A percentile compares a stretch with the other conserved stretches of the same genome.
Conservation (phyloP, 2,113 vertebrate species). For the Calypte anna region DNA sequence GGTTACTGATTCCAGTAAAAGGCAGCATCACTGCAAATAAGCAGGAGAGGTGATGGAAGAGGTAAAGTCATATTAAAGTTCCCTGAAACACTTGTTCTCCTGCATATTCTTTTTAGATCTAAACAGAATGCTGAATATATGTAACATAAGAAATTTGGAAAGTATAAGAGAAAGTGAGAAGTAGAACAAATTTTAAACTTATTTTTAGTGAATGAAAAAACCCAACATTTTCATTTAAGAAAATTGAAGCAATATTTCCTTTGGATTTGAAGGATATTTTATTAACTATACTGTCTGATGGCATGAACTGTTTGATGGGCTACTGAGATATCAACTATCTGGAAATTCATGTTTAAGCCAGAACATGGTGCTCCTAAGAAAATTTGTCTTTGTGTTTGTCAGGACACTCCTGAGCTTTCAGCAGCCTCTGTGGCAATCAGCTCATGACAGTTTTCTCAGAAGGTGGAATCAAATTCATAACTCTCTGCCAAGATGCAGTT, state of each 20-base stretch:
- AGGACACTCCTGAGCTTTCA: not conserved
- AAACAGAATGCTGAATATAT: not conserved
- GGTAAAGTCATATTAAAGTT: not conserved
- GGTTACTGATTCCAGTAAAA: accelerated
- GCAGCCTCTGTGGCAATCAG: not conserved
- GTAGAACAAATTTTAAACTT: not conserved
- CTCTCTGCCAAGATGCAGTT: not conserved
- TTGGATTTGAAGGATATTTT: not conserved
- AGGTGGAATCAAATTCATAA: not conserved
- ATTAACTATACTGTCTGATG: not conserved
- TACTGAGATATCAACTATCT: not conserved
- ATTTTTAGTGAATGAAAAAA: not conserved
- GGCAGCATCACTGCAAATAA: not conserved
- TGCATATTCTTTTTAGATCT: not conserved
- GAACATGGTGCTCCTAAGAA: not conserved
- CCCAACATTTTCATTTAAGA: not conserved
- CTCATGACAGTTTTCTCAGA: not conserved
- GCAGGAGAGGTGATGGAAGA: not conserved
- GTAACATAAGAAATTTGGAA: not conserved
- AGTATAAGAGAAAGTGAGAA: not conserved
- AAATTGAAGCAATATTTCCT: not conserved
- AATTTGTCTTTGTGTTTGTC: not conserved
- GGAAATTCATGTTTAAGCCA: not conserved
- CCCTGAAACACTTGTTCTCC: not conserved
- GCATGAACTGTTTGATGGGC: not conserved